A percentile compares a stretch with the other conserved stretches of the same genome.
Evolutionary conservation across 2,888 invertebrate species (phyloP).

Genomic region (Lasioglossum vierecki): DNA sequence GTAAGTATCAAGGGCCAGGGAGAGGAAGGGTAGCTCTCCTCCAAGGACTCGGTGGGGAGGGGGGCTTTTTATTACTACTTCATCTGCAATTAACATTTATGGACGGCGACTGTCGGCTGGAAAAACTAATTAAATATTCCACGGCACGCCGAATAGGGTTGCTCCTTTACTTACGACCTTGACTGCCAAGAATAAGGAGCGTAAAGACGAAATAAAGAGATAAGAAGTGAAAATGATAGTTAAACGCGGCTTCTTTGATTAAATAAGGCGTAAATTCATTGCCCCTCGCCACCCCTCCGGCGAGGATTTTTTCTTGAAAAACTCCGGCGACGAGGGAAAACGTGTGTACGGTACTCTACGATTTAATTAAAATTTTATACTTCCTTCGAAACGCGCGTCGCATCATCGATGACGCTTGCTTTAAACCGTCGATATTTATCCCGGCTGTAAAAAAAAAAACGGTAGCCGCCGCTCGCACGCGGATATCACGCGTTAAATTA

Average conservation of each 20-base stretch:
- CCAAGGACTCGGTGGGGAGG: constrained; percentile 59
- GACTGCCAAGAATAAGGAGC: constrained; percentile 57
- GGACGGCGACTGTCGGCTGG: constrained; percentile 75
- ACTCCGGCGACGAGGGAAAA: background rate
- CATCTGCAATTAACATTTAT: constrained; percentile 84
- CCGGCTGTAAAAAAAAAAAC: background rate
- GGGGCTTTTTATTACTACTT: constrained; percentile 83
- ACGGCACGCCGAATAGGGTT: constrained; percentile 60
- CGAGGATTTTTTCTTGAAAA: background rate
- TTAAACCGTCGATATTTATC: constrained; percentile 1
- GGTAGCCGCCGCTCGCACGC: background rate
- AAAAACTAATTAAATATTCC: constrained; percentile 84
- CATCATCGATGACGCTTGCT: background rate
- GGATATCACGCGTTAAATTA: background rate
- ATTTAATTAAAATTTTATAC: constrained; percentile 3
- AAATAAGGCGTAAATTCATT: constrained; percentile 22
- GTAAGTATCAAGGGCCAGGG: constrained; percentile 72
- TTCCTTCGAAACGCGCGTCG: background rate
- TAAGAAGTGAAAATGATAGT: constrained; percentile 51
- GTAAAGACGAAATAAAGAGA: constrained; percentile 52
- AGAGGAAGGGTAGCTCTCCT: constrained; percentile 49
- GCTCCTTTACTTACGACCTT: constrained; percentile 58
- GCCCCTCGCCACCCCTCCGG: background rate
- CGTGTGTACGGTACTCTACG: background rate
- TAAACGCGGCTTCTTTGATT: constrained; percentile 11